Evolutionary conservation across 2,113 vertebrate species (phyloP).

Genomic region (Laterallus jamaicensis): DNA sequence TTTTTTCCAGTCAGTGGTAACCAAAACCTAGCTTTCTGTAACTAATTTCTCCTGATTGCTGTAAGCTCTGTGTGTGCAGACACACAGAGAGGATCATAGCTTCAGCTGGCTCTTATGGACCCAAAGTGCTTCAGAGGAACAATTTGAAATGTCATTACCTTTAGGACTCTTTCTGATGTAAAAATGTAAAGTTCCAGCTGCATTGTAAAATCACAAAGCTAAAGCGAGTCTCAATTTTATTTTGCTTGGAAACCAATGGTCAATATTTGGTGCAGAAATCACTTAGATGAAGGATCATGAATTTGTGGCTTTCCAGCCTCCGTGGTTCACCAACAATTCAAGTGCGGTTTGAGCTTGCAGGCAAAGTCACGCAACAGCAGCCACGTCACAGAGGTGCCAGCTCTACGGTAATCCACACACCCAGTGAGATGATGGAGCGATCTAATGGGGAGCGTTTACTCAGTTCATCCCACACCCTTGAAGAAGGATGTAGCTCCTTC

Average conservation of each 20-base stretch:
- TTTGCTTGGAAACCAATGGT: not conserved
- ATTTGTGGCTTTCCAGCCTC: not conserved
- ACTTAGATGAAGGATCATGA: not conserved
- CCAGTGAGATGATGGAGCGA: accelerated
- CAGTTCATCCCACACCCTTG: too few relatives aligned
- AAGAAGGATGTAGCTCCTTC: not conserved
- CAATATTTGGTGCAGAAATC: not conserved
- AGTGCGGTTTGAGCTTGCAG: not conserved
- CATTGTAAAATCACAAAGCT: not conserved
- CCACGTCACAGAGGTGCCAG: not conserved
- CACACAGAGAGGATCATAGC: not conserved
- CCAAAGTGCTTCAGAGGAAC: not conserved
- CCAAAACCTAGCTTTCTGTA: not conserved
- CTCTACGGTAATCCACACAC: not conserved
- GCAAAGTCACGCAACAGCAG: not conserved
- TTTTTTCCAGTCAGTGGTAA: not conserved
- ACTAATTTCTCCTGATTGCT: not conserved
- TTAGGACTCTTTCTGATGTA: not conserved
- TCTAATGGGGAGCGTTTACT: not conserved
- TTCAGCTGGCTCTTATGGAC: not conserved
- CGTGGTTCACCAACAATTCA: not conserved
- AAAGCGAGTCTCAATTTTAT: not conserved
- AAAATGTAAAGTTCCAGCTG: not conserved
- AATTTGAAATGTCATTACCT: not conserved
- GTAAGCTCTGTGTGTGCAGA: not conserved